phyloP scores from a whole-genome alignment of 1,140 invertebrate species.

The Heliconius hermathena region DNA sequence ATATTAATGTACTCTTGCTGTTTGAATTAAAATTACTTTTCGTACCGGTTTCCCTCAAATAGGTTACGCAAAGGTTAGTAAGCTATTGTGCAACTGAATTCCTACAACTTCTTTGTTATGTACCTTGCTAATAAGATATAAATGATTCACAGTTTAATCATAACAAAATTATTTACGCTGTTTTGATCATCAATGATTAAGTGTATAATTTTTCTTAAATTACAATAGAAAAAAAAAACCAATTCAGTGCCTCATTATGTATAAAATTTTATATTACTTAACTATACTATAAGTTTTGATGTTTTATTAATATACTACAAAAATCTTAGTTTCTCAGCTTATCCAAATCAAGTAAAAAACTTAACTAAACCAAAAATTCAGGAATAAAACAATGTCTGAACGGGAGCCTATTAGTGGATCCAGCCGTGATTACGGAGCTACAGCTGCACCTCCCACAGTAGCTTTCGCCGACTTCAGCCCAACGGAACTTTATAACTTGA shows the following conservation, averaged over 20 bases:
- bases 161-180: conserved; percentile 31
- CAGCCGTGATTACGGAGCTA: conserved; percentile 81
- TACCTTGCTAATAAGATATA: conserved; percentile 18
- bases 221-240: neutral
- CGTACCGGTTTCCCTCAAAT: conserved; percentile 30
- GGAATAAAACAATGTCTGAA: conserved; percentile 65
- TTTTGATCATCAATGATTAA: conserved; percentile 27
- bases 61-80: conserved; percentile 32
- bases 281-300: neutral
- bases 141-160: conserved; percentile 39
- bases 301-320: neutral
- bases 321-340: neutral
- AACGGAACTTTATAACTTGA: conserved; percentile 88
- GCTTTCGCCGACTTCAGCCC: conserved; percentile 86
- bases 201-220: neutral
- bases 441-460: conserved; percentile 83
- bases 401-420: conserved; percentile 67
- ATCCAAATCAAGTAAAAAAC: neutral
- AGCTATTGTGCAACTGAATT: conserved; percentile 20
- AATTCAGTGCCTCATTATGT: neutral
- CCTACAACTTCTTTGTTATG: conserved; percentile 14
- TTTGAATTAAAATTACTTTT: conserved; percentile 29
- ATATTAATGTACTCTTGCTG: conserved; percentile 27
- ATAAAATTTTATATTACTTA: neutral
- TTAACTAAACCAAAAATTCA: conserved; percentile 18